A percentile compares a stretch with the other conserved stretches of the same genome.
Conservation (phyloP, 2,888 invertebrate genomes). For the Gnatocerus cornutus region DNA sequence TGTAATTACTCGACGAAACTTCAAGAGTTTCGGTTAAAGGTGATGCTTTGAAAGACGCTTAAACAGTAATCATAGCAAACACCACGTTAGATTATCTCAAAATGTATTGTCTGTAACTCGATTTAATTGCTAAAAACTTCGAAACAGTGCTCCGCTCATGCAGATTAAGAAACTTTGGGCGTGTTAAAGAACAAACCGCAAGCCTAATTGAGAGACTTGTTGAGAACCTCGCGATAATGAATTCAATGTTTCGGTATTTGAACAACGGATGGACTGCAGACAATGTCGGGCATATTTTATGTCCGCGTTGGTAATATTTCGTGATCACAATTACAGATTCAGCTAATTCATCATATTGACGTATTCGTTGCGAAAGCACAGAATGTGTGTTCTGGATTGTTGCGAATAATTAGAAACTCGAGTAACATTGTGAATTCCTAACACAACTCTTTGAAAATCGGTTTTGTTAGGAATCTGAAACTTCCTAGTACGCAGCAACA, state of each 20-base stretch:
- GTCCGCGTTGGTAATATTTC: slow-evolving; percentile 1
- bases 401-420: slow-evolving; percentile 44
- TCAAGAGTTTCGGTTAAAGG: too few species aligned
- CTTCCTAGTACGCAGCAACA: slow-evolving; percentile 51
- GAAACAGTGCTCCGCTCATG: slow-evolving; percentile 1
- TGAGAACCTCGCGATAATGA: slow-evolving; percentile 24
- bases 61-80: too few species aligned
- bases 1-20: too few species aligned
- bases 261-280: slow-evolving; percentile 16
- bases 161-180: slow-evolving; percentile 28
- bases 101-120: neutral
- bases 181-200: slow-evolving; percentile 27
- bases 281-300: slow-evolving; percentile 8
- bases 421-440: slow-evolving; percentile 55
- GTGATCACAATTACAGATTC: slow-evolving; percentile 1
- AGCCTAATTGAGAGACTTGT: slow-evolving; percentile 35
- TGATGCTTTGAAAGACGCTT: too few species aligned
- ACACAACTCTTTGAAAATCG: slow-evolving; percentile 52
- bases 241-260: slow-evolving; percentile 21
- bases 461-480: slow-evolving; percentile 55
- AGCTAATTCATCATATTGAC: slow-evolving; percentile 27
- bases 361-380: slow-evolving; percentile 11
- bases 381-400: slow-evolving; percentile 32
- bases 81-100: too few species aligned
- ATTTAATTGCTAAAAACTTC: slow-evolving; percentile 22